A percentile compares a stretch with the other conserved stretches of the same genome.
Conservation (phyloP, 1,140 invertebrate genomes). For the Phocides pigmalion region DNA sequence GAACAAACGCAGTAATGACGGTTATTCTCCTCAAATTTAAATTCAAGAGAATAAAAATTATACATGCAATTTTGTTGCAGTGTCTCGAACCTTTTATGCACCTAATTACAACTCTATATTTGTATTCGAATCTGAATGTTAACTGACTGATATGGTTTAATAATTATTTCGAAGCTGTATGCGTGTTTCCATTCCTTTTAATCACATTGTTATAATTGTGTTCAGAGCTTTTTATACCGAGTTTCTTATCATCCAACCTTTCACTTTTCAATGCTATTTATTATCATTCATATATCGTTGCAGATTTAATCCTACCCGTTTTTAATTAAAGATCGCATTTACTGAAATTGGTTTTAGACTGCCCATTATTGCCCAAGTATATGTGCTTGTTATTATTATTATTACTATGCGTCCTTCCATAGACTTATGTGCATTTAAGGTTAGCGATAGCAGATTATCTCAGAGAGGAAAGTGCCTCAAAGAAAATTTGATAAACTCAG, state of each 20-base stretch:
- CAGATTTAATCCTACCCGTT: neutral
- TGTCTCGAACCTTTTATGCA: slow-evolving; percentile 19
- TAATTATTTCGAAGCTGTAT: slow-evolving; percentile 4
- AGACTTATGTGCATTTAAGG: too few species aligned
- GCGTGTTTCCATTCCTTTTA: slow-evolving; percentile 12
- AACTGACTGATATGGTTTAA: slow-evolving; percentile 25
- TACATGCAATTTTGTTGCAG: slow-evolving; percentile 13
- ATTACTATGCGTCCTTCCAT: too few species aligned
- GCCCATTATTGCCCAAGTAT: too few species aligned
- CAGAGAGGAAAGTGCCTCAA: too few species aligned
- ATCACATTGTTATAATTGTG: slow-evolving; percentile 10
- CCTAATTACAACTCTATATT: slow-evolving; percentile 24
- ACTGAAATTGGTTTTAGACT: neutral
- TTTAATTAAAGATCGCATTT: neutral
- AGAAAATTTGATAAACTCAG: too few species aligned
- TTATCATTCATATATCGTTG: neutral
- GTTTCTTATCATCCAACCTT: slow-evolving; percentile 25
- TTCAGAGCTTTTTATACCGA: slow-evolving; percentile 10
- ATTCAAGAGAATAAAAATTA: slow-evolving; percentile 29
- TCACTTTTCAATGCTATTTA: slow-evolving; percentile 25
- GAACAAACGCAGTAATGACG: slow-evolving; percentile 21
- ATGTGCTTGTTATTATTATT: too few species aligned
- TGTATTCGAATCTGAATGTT: slow-evolving; percentile 24
- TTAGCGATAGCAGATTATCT: too few species aligned
- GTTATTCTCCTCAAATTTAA: slow-evolving; percentile 6